Percentiles rank a stretch among this genome's conserved stretches.
These are phyloP conservation scores for Drosophila conformis DNA, from an alignment of 2,888 invertebrate species.

Conservation along the genomic window DNA sequence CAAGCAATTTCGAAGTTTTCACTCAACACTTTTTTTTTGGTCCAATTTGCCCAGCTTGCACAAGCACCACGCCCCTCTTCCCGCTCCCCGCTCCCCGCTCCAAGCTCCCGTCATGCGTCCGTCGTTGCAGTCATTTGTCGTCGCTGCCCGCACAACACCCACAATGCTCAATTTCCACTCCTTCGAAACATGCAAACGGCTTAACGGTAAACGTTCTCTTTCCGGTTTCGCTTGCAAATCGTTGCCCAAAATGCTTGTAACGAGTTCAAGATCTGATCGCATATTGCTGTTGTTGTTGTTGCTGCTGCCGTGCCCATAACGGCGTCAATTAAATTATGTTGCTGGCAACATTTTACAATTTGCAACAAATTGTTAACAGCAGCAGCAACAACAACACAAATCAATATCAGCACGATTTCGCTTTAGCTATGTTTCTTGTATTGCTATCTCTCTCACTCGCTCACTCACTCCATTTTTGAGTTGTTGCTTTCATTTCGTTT, in stretches of 20 bases:
- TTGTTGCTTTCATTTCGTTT: conserved; percentile 19
- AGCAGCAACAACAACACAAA: conserved; percentile 54
- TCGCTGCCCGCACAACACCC: conserved; percentile 28
- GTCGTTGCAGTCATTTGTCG: background rate
- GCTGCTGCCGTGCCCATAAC: conserved; percentile 68
- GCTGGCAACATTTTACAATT: conserved; percentile 80
- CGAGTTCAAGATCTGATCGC: conserved; percentile 62
- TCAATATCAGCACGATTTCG: conserved; percentile 64
- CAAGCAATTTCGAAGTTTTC: conserved; percentile 3
- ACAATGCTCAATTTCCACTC: conserved; percentile 30
- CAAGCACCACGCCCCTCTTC: background rate
- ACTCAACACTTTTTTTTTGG: background rate
- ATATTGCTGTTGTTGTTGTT: conserved; percentile 48
- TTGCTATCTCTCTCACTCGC: conserved; percentile 16
- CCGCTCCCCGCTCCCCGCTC: background rate
- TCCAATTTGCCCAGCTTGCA: background rate
- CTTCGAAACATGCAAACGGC: conserved; percentile 16
- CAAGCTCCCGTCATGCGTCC: no score
- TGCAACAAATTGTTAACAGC: conserved; percentile 80
- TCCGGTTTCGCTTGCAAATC: conserved; percentile 59
- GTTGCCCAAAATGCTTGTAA: conserved; percentile 60
- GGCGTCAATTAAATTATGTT: conserved; percentile 82
- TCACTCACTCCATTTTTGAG: background rate
- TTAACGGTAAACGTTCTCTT: conserved; percentile 59
- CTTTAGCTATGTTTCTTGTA: conserved; percentile 7